Base-by-base conservation (phyloP, 2,888 invertebrate genomes). In the Chaitophorus viminalis region DNA sequence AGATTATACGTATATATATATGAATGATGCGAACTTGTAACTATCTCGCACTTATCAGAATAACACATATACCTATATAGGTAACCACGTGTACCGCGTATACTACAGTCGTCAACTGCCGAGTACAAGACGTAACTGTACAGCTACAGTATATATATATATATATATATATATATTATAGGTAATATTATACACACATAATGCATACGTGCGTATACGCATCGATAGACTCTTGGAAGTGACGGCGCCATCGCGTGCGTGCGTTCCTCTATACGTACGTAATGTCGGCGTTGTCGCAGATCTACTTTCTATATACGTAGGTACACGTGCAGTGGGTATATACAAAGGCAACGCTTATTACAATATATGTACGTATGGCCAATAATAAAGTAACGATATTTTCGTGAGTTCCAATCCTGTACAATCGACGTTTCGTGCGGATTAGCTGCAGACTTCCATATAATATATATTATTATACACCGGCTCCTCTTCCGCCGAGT, bases 241-340 rank as follows among this genome's bases (percentile, higher is more conserved):
- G 46, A 82, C 82, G 82, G 74, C 82, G 82, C 74, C 74, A 60
- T n/a, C 54, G 72, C 72, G 68, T 68, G 81, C 21, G 76, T n/a
- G n/a, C n/a, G n/a, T n/a, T n/a, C n/a, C n/a, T n/a, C n/a, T n/a
- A n/a, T n/a, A n/a, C n/a, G n/a, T n/a, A n/a, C 25, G 9, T 33
- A 74, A 72, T n/a, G 52, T 46, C 54, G 83, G 83, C n/a, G n/a
- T n/a, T n/a, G n/a, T n/a, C n/a, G 6, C 54, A 83, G 83, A 83
- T 83, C 60, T 60, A 83, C 83, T 83, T 83, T 83, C 83, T 83
- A 83, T 29, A 68, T 21, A 2, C 14, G 46, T 60, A 25, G 21
- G 5, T 60, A 6, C 4, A 25, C 6, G 4, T 0, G 21, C 60
- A 60, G 25, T 60, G 4, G 1, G 21, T 21, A 60, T 60, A 25